phyloP scores from a whole-genome alignment of 2,888 invertebrate genomes.

The Spilosoma lubricipeda region DNA sequence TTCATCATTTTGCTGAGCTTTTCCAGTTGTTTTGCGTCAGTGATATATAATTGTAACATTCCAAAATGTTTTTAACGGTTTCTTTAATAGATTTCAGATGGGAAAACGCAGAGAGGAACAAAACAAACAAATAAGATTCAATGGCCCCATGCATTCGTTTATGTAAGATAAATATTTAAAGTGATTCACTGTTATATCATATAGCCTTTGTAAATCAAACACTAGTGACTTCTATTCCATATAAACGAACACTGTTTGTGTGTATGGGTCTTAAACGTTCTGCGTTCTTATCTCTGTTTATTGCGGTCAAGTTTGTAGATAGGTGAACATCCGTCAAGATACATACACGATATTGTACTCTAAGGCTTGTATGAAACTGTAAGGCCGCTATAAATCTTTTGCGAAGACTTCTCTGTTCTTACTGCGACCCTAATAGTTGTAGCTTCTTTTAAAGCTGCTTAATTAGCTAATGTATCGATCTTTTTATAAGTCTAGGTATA shows the following conservation, averaged over 20 bases:
- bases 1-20: not conserved
- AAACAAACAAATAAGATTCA: not conserved
- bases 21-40: not conserved
- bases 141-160: not conserved
- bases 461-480: not conserved
- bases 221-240: not conserved
- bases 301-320: constrained; percentile 6
- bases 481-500: not conserved
- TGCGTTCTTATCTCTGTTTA: not conserved
- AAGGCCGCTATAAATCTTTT: not conserved
- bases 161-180: not conserved
- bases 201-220: not conserved
- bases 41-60: not conserved
- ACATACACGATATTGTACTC: not conserved
- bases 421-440: not conserved
- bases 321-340: not conserved
- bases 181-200: not conserved
- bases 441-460: not conserved
- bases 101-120: no score
- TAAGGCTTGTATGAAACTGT: not conserved
- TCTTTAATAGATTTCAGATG: no score
- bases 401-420: not conserved
- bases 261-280: not conserved
- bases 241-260: not conserved
- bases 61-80: not conserved